phyloP scores from a whole-genome alignment of 2,113 vertebrate species.

The Chinchilla lanigera region DNA sequence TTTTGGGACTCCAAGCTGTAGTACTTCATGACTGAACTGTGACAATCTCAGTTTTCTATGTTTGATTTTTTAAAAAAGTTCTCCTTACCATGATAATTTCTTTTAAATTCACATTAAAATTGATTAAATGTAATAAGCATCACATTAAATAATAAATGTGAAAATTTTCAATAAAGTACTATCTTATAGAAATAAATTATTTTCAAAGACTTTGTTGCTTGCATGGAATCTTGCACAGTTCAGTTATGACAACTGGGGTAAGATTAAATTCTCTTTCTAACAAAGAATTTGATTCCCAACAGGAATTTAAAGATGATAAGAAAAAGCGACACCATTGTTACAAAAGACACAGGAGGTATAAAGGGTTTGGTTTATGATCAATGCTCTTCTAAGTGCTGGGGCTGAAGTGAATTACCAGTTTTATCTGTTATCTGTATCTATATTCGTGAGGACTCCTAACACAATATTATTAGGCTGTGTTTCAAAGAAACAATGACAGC shows the following conservation, averaged over 20 bases:
- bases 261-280: constrained; percentile 39
- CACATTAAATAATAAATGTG: not conserved
- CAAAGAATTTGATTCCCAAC: not conserved
- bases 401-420: constrained; percentile 65
- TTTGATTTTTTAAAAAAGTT: not conserved
- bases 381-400: constrained; percentile 70
- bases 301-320: not conserved
- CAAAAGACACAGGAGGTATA: not conserved
- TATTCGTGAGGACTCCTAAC: constrained; percentile 69
- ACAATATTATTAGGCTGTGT: constrained; percentile 64
- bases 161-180: not conserved
- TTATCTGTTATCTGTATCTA: constrained; percentile 76
- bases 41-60: not conserved
- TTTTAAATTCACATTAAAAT: not conserved
- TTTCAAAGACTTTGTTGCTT: not conserved
- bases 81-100: not conserved
- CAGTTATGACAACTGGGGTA: not conserved
- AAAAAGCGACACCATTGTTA: not conserved
- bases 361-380: constrained; percentile 52
- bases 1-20: not conserved
- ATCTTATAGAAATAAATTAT: not conserved
- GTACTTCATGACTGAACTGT: not conserved
- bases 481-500: constrained; percentile 58
- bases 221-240: not conserved
- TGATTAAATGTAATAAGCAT: not conserved